Base-by-base conservation (phyloP, 1,140 invertebrate genomes). In the Tribolium castaneum region DNA sequence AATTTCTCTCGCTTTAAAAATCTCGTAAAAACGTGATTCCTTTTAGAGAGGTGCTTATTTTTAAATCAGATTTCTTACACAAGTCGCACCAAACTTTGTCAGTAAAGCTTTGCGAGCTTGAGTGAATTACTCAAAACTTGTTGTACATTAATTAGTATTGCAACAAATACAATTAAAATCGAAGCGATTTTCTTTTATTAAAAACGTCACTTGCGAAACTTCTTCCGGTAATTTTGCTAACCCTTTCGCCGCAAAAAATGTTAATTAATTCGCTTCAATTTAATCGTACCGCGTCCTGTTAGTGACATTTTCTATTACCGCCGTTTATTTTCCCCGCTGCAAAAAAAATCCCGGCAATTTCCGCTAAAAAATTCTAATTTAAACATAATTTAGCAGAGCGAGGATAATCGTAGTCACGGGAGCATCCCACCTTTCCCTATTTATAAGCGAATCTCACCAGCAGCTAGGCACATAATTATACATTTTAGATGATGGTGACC, bases 341-440 rank as follows among this genome's bases (percentile, higher is more conserved):
- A 5, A 52, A 52, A 19, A 52, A 52, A 52, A 52, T 16, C 16
- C 12, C 3, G 16, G 16, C 22, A 59, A 59, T 59, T 59, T 30
- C 54, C 54, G 54, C 54, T 59, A 59, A 59, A 59, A 59, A 59
- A 59, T 59, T 59, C 54, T 59, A 59, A 59, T 59, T 59, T 59
- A 59, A 59, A 59, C 54, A 59, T 59, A 59, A 59, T 59, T 22
- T 25, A 59, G 22, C 54, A 12, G 19, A 59, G 54, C 54, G 54
- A 59, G 54, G 54, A 59, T 59, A 59, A 59, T 59, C 54, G 22
- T 59, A 59, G 54, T 59, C 54, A 59, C 54, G 54, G 54, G 51
- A 52, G 51, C 51, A 19, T 52, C 51, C 51, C 12, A 52, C 22
- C 22, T 59, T 56, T 56, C 52, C 52, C 52, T 56, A 56, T 56